Evolutionary conservation across 2,888 invertebrate species (phyloP).

Genomic region (Caenorhabditis sp.): DNA sequence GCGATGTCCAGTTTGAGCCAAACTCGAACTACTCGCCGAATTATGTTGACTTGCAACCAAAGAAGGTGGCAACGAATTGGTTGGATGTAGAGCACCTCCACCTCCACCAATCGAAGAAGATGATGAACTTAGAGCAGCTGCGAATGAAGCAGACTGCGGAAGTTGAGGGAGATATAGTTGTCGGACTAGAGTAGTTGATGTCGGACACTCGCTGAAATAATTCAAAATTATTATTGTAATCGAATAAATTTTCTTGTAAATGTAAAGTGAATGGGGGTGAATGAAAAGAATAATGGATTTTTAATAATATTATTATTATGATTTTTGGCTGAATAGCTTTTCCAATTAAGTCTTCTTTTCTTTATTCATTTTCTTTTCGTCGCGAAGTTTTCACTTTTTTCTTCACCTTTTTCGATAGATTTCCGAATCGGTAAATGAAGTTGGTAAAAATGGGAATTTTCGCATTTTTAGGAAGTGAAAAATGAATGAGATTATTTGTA

Average conservation of each 20-base stretch:
- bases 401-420: not conserved
- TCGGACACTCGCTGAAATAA: constrained; percentile 39
- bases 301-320: not conserved
- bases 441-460: not conserved
- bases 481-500: not conserved
- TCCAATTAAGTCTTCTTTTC: too few species aligned
- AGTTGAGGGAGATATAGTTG: constrained; percentile 37
- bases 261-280: not conserved
- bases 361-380: too few species aligned
- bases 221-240: not conserved
- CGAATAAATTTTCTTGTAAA: not conserved
- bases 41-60: constrained; percentile 22
- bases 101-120: constrained; percentile 6
- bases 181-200: constrained; percentile 38
- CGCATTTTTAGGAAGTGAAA: not conserved
- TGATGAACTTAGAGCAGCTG: constrained; percentile 29
- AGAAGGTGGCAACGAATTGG: constrained; percentile 24
- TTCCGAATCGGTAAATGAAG: not conserved
- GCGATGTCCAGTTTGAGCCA: constrained; percentile 33
- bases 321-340: not conserved
- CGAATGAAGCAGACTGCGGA: constrained; percentile 40
- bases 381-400: too few species aligned
- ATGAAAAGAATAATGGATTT: not conserved
- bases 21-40: constrained; percentile 36
- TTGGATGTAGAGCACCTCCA: constrained; percentile 3